Percentiles rank a stretch among this genome's conserved stretches.
phyloP scores from a whole-genome alignment of 92 coral and sea anemone species.

The Metridium senile region DNA sequence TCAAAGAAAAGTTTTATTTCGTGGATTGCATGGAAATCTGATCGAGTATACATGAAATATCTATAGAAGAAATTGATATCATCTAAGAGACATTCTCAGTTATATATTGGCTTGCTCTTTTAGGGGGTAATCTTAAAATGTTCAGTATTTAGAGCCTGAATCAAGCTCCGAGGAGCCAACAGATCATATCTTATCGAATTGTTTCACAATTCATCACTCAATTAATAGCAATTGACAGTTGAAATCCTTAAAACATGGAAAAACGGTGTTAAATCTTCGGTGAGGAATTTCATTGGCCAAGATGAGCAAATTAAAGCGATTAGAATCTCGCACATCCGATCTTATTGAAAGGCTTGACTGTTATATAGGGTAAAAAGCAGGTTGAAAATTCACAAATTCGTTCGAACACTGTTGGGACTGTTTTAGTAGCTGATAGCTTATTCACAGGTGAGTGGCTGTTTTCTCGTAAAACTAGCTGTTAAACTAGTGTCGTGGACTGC shows the following conservation, averaged over 20 bases:
- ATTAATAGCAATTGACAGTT: background rate
- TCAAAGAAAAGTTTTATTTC: too few species aligned
- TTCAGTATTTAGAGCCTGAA: background rate
- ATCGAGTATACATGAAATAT: too few species aligned
- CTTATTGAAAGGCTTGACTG: background rate
- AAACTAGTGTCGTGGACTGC: too few species aligned
- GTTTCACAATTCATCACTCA: background rate
- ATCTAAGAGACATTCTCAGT: too few species aligned
- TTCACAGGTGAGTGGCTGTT: too few species aligned
- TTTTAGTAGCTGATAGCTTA: too few species aligned
- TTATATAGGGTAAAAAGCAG: background rate
- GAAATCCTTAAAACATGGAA: background rate
- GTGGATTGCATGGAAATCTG: too few species aligned
- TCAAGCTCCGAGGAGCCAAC: background rate
- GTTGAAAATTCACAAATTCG: too few species aligned
- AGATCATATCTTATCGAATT: background rate
- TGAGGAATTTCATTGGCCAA: background rate
- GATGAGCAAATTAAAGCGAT: background rate
- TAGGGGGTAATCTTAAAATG: background rate
- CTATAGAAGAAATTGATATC: too few species aligned
- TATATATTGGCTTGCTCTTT: background rate
- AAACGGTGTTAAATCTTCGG: background rate
- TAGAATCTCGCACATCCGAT: background rate
- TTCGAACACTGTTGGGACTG: too few species aligned
- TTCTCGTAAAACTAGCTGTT: too few species aligned